Percentiles rank a stretch among this genome's conserved stretches.
Conservation (phyloP, 2,113 vertebrate genomes). For the Vulpes lagopus region DNA sequence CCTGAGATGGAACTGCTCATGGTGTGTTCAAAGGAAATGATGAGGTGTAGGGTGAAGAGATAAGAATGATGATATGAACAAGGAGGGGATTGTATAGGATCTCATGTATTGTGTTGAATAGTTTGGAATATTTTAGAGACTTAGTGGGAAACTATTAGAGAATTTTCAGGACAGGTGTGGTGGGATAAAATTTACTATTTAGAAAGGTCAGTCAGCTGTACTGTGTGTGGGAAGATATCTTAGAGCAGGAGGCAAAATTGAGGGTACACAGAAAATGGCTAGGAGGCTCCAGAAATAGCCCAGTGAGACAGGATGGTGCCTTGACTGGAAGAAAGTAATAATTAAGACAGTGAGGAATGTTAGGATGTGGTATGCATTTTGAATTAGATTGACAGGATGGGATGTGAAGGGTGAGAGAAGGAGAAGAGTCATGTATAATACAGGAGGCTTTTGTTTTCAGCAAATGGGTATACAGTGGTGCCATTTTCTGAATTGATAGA, state of each 20-base stretch:
- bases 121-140: neutral
- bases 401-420: neutral
- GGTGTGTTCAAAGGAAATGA: neutral
- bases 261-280: neutral
- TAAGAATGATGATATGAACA: neutral
- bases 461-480: neutral
- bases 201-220: neutral
- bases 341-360: neutral
- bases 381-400: neutral
- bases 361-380: neutral
- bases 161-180: neutral
- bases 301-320: neutral
- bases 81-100: neutral
- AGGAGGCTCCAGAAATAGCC: neutral
- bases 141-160: neutral
- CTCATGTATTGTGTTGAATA: neutral
- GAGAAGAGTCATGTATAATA: neutral
- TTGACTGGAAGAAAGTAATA: neutral
- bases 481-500: conserved; percentile 1
- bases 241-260: neutral
- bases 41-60: neutral
- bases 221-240: neutral
- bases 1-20: neutral
- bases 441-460: neutral
- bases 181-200: neutral